Evolutionary conservation across 2,888 invertebrate species (phyloP), one percentile per base, ranked within the genome.

Genomic region (Philereme transversata): DNA sequence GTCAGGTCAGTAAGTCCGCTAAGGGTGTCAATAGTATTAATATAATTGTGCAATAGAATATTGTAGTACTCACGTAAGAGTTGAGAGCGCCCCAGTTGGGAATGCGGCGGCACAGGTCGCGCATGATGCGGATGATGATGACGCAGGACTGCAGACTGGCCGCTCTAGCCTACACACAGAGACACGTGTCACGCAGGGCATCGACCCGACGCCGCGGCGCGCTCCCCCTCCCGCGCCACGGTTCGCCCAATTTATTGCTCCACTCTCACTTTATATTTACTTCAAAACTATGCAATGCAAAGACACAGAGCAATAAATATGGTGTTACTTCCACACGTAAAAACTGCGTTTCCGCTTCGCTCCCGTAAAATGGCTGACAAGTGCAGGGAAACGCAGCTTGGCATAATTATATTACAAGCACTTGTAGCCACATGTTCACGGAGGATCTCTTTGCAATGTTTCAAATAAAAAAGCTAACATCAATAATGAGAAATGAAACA

Each of bases 121-220:
- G 94, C 89, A 99, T 94, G 80, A 99, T 96, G 71, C 99, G 95
- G 83, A 99, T 98, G 80, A 99, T 96, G 93, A 99, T 97, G 67
- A 99, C 98, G 89, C 99, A 99, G 74, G 98, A 98, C 91, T 98
- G 98, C 82, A 99, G 94, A 72, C 97, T 97, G 78, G 97, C 97
- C 70, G 98, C 99, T 92, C 98, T 97, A 95, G 99, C 99, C 98
- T 98, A 71, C 67, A 40, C 80, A 75, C 79, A 75, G 68, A 53
- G 35, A 44, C 50, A 45, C 41, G 38, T 36, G 57, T 50, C 48
- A 53, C 44, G 43, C 5, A 8, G 33, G 44, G 35, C 44, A 22
- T 5, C 0, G 43, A 5, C 9, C 5, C 9, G 10, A 35, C 48
- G 35, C 41, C 57, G 52, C 59, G 62, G 58, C 48, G 55, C 62